phyloP scores from a whole-genome alignment of 2,797 vertebrate genomes.

The Bradypus variegatus region DNA sequence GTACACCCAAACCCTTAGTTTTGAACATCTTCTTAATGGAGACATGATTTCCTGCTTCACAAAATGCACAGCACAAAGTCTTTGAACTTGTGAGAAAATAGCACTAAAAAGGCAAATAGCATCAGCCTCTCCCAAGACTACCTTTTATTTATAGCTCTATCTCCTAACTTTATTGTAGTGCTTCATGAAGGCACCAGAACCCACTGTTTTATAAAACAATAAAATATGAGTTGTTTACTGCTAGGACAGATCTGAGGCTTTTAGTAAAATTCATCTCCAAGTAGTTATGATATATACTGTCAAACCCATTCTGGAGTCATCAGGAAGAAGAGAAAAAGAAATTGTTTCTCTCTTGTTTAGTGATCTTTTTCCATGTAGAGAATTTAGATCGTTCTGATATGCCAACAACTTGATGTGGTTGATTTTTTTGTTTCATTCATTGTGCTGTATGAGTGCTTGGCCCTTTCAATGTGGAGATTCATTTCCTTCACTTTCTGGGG shows the following conservation, averaged over 20 bases:
- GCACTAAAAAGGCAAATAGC: neutral
- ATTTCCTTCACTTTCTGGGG: neutral
- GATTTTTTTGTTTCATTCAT: neutral
- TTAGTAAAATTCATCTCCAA: neutral
- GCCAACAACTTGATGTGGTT: neutral
- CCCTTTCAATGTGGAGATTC: neutral
- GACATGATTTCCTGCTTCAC: neutral
- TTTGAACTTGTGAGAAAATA: neutral
- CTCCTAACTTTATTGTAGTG: neutral
- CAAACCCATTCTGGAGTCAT: neutral
- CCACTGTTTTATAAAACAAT: neutral
- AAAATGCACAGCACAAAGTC: neutral
- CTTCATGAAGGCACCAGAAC: neutral
- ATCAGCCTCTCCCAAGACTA: neutral
- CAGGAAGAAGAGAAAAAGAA: neutral
- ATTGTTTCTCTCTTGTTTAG: neutral
- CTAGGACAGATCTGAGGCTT: neutral
- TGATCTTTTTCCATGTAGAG: neutral
- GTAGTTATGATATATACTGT: neutral
- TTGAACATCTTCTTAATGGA: neutral
- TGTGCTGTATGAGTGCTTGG: neutral
- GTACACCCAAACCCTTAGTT: neutral
- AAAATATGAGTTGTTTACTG: neutral
- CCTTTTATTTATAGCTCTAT: neutral
- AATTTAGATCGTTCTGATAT: constrained; percentile 5